Percentiles rank a stretch among this genome's conserved stretches.
phyloP scores from a whole-genome alignment of 30 jellyfish, hydroid and myxozoan species.

The Catostylus mosaicus region DNA sequence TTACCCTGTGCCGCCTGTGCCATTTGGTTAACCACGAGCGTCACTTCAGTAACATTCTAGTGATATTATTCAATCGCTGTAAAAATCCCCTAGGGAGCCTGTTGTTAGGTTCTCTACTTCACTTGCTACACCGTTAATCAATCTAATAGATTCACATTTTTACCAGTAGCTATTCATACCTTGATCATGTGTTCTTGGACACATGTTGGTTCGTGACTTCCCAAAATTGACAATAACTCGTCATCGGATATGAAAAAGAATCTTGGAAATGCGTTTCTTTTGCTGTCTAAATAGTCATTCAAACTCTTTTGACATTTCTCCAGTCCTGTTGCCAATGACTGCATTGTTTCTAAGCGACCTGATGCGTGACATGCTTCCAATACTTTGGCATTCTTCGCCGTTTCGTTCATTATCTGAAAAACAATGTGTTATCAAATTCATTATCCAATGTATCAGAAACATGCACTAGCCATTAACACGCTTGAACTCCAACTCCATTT shows the following conservation, averaged over 20 bases:
- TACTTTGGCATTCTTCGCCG: conserved; percentile 89
- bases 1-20: too few relatives aligned
- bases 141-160: too few relatives aligned
- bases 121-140: too few relatives aligned
- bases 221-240: conserved; percentile 91
- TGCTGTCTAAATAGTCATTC: conserved; percentile 95
- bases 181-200: conserved; percentile 98
- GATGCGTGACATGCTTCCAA: conserved; percentile 92
- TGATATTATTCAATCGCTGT: too few relatives aligned
- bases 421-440: too few relatives aligned
- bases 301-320: conserved; percentile 95
- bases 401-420: conserved; percentile 90
- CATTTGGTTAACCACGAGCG: too few relatives aligned
- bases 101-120: too few relatives aligned
- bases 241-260: conserved; percentile 96
- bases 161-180: conserved; percentile 30
- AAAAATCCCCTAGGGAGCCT: too few relatives aligned
- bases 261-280: conserved; percentile 93
- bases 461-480: too few relatives aligned
- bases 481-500: too few relatives aligned
- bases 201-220: conserved; percentile 98
- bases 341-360: conserved; percentile 87
- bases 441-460: too few relatives aligned
- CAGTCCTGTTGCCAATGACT: conserved; percentile 76
- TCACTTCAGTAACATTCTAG: too few relatives aligned